phyloP scores from a whole-genome alignment of 2,888 invertebrate genomes.

The Uloborus plumipes region DNA sequence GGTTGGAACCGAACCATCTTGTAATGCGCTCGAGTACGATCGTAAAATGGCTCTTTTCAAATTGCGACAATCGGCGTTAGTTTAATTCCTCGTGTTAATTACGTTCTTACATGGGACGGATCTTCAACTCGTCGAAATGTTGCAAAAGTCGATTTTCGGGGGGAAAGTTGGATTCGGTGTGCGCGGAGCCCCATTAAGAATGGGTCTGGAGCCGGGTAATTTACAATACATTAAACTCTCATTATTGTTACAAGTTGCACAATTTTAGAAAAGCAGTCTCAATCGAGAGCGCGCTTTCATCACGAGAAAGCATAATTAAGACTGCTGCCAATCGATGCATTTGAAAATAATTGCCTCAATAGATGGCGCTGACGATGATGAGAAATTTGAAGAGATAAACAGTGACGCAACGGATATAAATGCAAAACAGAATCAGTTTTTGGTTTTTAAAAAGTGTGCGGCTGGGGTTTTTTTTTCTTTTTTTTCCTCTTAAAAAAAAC shows the following conservation, averaged over 20 bases:
- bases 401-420: conserved; percentile 2
- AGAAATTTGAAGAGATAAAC: background rate
- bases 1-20: background rate
- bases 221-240: conserved; percentile 60
- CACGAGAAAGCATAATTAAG: conserved; percentile 56
- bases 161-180: conserved; percentile 33
- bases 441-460: too few species aligned
- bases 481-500: too few species aligned
- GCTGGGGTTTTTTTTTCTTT: too few species aligned
- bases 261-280: conserved; percentile 40
- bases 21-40: background rate
- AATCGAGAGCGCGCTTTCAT: conserved; percentile 44
- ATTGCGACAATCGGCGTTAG: conserved; percentile 4
- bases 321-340: conserved; percentile 33
- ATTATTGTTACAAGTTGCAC: conserved; percentile 55
- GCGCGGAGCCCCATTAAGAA: conserved; percentile 22
- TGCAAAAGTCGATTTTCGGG: conserved; percentile 14
- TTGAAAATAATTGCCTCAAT: conserved; percentile 27
- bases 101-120: conserved; percentile 7
- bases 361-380: conserved; percentile 18
- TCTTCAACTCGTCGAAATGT: conserved; percentile 10
- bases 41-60: conserved; percentile 4
- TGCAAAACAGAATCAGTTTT: too few species aligned
- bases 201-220: conserved; percentile 30
- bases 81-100: conserved; percentile 24